Percentiles rank a stretch among this genome's conserved stretches.
These are phyloP conservation scores for Myiotriccus ornatus DNA, from an alignment of 2,797 vertebrate species.

Conservation along the genomic window DNA sequence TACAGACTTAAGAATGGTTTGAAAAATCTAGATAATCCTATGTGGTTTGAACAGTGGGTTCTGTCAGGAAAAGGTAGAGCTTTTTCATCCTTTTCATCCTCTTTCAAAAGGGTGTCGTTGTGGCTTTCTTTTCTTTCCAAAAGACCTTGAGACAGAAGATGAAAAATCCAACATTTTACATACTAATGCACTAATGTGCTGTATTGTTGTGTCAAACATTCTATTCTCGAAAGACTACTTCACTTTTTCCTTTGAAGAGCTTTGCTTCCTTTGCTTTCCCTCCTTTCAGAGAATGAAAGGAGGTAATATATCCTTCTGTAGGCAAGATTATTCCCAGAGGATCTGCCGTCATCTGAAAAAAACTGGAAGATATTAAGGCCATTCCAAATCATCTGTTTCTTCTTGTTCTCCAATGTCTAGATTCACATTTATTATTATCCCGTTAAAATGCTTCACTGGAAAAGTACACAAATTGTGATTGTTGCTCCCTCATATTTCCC, in stretches of 20 bases:
- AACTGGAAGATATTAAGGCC: neutral
- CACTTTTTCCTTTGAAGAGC: slow-evolving; percentile 1
- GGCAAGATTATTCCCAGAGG: neutral
- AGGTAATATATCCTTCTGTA: neutral
- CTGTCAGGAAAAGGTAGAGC: neutral
- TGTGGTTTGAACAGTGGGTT: neutral
- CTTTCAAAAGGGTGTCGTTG: neutral
- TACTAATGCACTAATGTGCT: neutral
- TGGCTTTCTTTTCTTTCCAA: neutral
- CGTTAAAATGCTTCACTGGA: neutral
- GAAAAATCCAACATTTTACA: slow-evolving; percentile 19
- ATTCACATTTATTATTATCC: neutral
- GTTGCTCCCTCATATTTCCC: neutral
- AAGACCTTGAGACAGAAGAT: slow-evolving; percentile 9
- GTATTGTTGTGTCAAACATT: neutral
- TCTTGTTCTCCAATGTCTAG: neutral
- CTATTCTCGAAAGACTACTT: neutral
- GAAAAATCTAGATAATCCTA: slow-evolving; percentile 17
- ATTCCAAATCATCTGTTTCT: neutral
- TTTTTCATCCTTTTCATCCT: neutral
- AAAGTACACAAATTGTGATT: neutral
- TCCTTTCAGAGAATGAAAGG: slow-evolving; percentile 4
- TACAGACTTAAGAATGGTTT: neutral
- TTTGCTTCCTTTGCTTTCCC: neutral
- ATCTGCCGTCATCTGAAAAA: neutral